Percentiles rank a stretch among this genome's conserved stretches.
These are phyloP conservation scores for Machaerirhynchus nigripectus DNA, from an alignment of 2,113 vertebrate species.

Conservation along the genomic window DNA sequence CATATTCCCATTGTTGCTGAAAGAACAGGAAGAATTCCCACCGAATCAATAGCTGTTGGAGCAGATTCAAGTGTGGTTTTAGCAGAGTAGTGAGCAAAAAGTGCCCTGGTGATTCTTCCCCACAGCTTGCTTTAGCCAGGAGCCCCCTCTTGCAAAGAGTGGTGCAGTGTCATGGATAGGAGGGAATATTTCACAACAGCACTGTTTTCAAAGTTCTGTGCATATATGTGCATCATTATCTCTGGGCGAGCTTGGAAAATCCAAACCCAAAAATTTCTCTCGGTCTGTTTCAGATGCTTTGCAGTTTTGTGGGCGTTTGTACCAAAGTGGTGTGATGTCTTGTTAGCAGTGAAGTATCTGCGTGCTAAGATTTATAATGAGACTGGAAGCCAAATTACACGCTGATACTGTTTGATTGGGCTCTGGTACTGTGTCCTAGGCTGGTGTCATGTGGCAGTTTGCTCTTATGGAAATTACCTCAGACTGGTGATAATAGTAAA, in stretches of 20 bases:
- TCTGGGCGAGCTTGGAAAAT: not conserved
- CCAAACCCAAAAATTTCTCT: not conserved
- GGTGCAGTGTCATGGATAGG: not conserved
- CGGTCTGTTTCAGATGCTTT: not conserved
- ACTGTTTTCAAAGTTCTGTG: not conserved
- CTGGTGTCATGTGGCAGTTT: slow-evolving; percentile 15
- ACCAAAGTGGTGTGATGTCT: not conserved
- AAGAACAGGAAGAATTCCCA: not conserved
- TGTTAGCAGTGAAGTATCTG: not conserved
- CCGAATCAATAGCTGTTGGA: not conserved
- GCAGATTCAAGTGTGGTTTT: not conserved
- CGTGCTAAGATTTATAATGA: not conserved
- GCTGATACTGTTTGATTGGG: not conserved
- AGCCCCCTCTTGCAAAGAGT: not conserved
- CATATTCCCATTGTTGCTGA: not conserved
- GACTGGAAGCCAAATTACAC: not conserved
- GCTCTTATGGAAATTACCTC: slow-evolving; percentile 34
- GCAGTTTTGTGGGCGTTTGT: not conserved
- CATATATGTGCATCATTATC: not conserved
- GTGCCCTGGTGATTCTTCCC: not conserved
- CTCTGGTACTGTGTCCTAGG: not conserved
- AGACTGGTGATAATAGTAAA: not conserved
- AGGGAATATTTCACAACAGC: not conserved
- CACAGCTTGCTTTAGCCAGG: not conserved
- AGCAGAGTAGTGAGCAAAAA: not conserved